These are phyloP conservation scores for Seriola quinqueradiata DNA, from an alignment of 2,113 vertebrate genomes.

Conservation along the genomic window DNA sequence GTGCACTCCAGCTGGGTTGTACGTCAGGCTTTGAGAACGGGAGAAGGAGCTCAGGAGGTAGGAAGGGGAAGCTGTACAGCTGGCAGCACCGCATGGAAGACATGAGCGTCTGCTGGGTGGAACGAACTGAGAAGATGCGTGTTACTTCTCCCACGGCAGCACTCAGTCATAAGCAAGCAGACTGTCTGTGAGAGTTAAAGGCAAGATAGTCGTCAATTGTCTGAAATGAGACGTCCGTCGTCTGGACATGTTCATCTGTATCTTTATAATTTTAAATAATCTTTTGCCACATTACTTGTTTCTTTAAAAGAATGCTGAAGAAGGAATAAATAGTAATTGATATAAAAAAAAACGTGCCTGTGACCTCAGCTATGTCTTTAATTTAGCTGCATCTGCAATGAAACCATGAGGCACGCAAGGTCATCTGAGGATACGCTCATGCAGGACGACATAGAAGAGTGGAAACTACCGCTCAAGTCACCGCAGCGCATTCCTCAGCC, in stretches of 20 bases:
- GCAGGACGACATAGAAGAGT: conserved; percentile 47
- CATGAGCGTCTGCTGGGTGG: conserved; percentile 28
- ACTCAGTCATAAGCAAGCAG: conserved; percentile 23
- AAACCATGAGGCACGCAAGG: conserved; percentile 45
- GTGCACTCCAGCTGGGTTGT: conserved; percentile 44
- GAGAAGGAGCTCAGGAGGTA: neutral
- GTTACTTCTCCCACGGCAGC: conserved; percentile 25
- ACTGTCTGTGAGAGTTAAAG: neutral
- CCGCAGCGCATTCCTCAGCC: conserved; percentile 65
- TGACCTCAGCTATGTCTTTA: conserved; percentile 33
- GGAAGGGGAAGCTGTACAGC: conserved; percentile 35
- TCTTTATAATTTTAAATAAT: conserved; percentile 2
- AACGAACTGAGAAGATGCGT: conserved; percentile 12
- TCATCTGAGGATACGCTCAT: conserved; percentile 77
- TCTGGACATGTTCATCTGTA: neutral
- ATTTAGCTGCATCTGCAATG: conserved; percentile 45
- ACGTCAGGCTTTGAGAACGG: neutral
- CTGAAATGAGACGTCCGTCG: neutral
- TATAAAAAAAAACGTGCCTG: conserved; percentile 24
- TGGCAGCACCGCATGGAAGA: conserved; percentile 39
- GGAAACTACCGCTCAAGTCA: conserved; percentile 77
- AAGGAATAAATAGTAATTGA: neutral
- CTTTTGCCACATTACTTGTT: neutral
- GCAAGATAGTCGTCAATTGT: neutral
- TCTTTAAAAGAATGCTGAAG: neutral